Base-by-base conservation (phyloP, 1,140 invertebrate species). In the Macrotrachela quadricornifera region DNA sequence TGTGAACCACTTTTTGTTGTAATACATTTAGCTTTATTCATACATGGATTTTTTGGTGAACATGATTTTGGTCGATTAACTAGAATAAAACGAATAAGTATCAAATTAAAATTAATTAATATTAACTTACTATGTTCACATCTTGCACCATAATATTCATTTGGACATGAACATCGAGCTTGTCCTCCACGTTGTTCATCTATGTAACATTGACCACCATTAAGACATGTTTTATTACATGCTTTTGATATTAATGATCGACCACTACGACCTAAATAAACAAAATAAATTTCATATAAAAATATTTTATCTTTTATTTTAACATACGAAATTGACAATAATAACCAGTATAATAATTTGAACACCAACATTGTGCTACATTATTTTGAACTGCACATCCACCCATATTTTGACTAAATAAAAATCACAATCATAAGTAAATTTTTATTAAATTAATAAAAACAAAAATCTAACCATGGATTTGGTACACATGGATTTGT, bases 141-240 rank as follows among this genome's bases (percentile, higher is more conserved):
- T 15, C 42, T 46, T 10, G 16, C 11, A 21, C 56, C 56, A 11
- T 41, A 42, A 39, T 49, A 57, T 30, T 48, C 38, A 17, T 52
- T 46, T 14, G 41, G 30, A 46, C 56, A 57, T 16, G 51, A 36
- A 48, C 56, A 57, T 14, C 15, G 30, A 38, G 41, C 49, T 13
- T 54, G 51, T 4, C 21, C n/a, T n/a, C n/a, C 21, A 47, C 49
- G 48, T 37, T 50, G 46, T 30, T 54, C 54, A 40, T 46, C 30
- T 0, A 49, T 16, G 8, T 46, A 30, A 48, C 56, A 57, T 44
- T 51, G 15, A 13, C 39, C 54, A 43, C 48, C 49, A 51, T 55
- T 57, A 37, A 43, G 37, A 49, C 56, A 57, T 38, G 53, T 30
- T 30, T 30, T 30, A 30, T 30, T 30, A 30, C 21, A 30, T 1